phyloP scores from a whole-genome alignment of 2,888 invertebrate species.

The Epistrophella euchroma region DNA sequence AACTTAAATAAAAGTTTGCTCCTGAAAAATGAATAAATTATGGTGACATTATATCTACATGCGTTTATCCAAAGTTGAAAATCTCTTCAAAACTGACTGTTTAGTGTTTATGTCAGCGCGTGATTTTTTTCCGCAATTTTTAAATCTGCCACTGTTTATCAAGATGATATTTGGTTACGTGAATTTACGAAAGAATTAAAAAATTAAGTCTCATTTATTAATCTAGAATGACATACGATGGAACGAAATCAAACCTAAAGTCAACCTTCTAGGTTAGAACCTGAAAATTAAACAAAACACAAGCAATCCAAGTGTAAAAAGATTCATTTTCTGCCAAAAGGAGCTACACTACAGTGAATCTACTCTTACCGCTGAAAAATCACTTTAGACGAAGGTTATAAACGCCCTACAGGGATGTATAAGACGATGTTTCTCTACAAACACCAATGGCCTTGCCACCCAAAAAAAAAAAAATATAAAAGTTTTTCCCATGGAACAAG shows the following conservation, averaged over 20 bases:
- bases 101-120: no score
- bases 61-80: no score
- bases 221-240: not conserved
- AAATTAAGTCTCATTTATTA: not conserved
- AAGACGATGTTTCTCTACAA: constrained; percentile 31
- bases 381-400: constrained; percentile 42
- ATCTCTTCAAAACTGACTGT: no score
- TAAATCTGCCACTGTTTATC: not conserved
- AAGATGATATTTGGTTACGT: not conserved
- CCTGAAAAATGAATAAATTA: no score
- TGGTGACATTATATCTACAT: no score
- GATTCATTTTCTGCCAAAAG: not conserved
- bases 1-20: no score
- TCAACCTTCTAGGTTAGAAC: not conserved
- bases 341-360: not conserved
- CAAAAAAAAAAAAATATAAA: constrained; percentile 3
- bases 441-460: constrained; percentile 15
- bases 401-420: constrained; percentile 50
- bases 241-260: not conserved
- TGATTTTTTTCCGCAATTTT: not conserved
- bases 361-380: not conserved
- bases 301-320: not conserved
- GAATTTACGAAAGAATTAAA: not conserved
- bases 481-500: constrained; percentile 22
- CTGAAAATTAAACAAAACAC: not conserved